Conservation (phyloP, 2,888 invertebrate genomes). For the Masnerella sp. region DNA sequence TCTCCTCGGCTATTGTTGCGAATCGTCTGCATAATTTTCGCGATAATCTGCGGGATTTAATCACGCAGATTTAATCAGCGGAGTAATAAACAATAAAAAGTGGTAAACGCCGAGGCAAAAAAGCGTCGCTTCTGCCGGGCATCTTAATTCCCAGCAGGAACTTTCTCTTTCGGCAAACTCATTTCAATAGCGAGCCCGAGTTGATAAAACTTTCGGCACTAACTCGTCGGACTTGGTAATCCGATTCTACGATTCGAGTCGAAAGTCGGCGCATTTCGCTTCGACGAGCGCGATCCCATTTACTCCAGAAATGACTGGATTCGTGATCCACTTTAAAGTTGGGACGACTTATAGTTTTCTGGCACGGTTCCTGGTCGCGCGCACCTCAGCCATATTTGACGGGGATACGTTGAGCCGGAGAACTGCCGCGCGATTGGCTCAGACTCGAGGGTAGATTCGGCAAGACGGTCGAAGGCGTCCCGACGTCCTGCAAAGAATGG, state of each 20-base stretch:
- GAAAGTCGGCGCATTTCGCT: constrained; percentile 45
- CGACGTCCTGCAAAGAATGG: constrained; percentile 73
- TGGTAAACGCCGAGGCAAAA: constrained; percentile 28
- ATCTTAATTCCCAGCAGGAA: constrained; percentile 45
- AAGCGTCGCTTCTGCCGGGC: constrained; percentile 16
- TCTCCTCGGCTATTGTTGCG: too few relatives aligned
- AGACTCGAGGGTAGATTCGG: constrained; percentile 48
- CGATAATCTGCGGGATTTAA: too few relatives aligned
- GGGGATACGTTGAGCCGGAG: constrained; percentile 54
- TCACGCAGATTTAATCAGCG: constrained; percentile 39
- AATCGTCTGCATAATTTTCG: too few relatives aligned
- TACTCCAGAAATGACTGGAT: constrained; percentile 54
- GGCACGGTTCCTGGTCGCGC: constrained; percentile 64
- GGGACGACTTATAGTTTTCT: constrained; percentile 66
- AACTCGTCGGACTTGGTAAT: constrained; percentile 48
- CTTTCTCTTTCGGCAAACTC: constrained; percentile 57
- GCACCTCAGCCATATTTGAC: constrained; percentile 74
- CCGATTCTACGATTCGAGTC: constrained; percentile 51
- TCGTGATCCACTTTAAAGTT: constrained; percentile 66
- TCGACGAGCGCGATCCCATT: constrained; percentile 51
- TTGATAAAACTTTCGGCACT: constrained; percentile 58
- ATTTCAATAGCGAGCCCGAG: constrained; percentile 51
- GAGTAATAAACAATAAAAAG: constrained; percentile 45
- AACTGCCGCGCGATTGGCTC: constrained; percentile 57
- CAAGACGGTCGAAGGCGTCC: constrained; percentile 66